Evolutionary conservation across 2,888 invertebrate species (phyloP).

Genomic region (Taenaris catops): DNA sequence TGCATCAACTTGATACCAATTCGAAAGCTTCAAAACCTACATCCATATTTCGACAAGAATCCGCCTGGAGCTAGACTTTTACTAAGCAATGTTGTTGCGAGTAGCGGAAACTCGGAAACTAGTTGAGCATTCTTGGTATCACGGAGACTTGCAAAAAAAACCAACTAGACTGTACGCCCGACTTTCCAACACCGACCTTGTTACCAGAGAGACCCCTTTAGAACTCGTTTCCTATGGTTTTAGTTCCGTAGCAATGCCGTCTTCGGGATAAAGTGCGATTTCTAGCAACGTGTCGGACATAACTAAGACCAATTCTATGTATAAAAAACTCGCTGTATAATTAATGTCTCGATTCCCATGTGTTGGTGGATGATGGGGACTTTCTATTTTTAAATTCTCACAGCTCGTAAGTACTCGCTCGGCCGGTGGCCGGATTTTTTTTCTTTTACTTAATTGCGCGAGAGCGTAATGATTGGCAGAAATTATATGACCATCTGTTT

Average conservation of each 20-base stretch:
- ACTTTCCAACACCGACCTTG: conserved; percentile 68
- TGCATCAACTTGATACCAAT: conserved; percentile 57
- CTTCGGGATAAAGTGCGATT: conserved; percentile 18
- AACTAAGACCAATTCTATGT: conserved; percentile 9
- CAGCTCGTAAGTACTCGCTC: conserved; percentile 29
- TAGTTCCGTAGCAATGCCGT: conserved; percentile 4
- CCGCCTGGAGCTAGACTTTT: conserved; percentile 67
- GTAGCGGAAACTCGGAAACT: conserved; percentile 60
- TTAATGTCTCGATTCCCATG: conserved; percentile 26
- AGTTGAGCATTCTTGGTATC: conserved; percentile 52
- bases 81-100: conserved; percentile 48
- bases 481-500: conserved; percentile 41
- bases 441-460: conserved; percentile 49
- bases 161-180: conserved; percentile 54
- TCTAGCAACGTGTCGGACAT: conserved; percentile 12
- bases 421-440: conserved; percentile 29
- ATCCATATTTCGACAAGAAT: conserved; percentile 64
- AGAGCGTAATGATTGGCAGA: conserved; percentile 37
- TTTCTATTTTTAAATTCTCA: conserved; percentile 60
- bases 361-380: no score
- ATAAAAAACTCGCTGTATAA: conserved; percentile 15
- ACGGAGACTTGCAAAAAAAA: conserved; percentile 56
- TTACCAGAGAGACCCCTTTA: conserved; percentile 61
- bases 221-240: conserved; percentile 14
- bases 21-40: conserved; percentile 69